These are phyloP conservation scores for Agrochola macilenta DNA, from an alignment of 2,888 invertebrate species.

Conservation along the genomic window DNA sequence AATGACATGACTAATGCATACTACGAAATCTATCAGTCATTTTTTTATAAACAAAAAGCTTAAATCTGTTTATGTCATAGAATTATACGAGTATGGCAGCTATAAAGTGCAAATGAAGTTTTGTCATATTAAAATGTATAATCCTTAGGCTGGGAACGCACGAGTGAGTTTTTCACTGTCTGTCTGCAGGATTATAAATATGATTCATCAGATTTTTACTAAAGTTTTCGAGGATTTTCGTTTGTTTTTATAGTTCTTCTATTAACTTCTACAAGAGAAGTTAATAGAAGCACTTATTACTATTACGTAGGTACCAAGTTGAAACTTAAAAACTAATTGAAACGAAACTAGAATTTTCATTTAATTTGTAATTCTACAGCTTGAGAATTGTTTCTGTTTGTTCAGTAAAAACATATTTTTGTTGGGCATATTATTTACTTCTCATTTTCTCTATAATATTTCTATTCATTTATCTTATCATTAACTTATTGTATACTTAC, in stretches of 20 bases:
- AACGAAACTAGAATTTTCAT: too few species aligned
- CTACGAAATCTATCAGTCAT: constrained; percentile 22
- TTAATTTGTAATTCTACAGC: background rate
- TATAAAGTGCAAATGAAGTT: constrained; percentile 60
- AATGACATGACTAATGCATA: constrained; percentile 20
- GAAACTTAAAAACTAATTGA: too few species aligned
- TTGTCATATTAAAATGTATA: constrained; percentile 38
- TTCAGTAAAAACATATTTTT: background rate
- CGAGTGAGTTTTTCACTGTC: constrained; percentile 11
- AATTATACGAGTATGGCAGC: constrained; percentile 46
- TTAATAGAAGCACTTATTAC: too few species aligned
- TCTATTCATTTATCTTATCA: background rate
- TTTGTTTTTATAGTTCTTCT: too few species aligned
- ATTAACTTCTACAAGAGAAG: too few species aligned
- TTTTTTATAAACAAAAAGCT: constrained; percentile 24
- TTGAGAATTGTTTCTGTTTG: background rate
- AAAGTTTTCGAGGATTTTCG: background rate
- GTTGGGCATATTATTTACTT: background rate
- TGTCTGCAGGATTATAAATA: background rate
- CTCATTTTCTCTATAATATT: background rate
- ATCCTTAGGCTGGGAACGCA: constrained; percentile 27
- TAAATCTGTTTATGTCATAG: constrained; percentile 24
- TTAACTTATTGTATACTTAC: background rate
- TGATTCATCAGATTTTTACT: constrained; percentile 20
- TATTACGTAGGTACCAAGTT: too few species aligned